Percentiles rank a stretch among this genome's conserved stretches.
phyloP scores from a whole-genome alignment of 1,140 invertebrate species.

The Teleogryllus occipitalis region DNA sequence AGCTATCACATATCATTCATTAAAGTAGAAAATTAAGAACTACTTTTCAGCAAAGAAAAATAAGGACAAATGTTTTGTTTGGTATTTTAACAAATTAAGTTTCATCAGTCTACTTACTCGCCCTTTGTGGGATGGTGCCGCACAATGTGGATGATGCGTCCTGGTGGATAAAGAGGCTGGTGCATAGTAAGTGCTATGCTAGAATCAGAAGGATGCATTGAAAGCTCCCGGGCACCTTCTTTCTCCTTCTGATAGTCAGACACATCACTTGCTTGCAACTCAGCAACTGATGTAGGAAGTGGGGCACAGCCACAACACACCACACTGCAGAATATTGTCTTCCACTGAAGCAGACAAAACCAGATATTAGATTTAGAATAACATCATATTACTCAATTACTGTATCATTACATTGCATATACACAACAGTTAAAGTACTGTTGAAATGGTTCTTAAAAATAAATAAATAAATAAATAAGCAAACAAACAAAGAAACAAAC shows the following conservation, averaged over 20 bases:
- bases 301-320: constrained; percentile 66
- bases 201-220: constrained; percentile 59
- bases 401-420: no score
- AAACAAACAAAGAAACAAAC: no score
- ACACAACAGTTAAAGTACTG: no score
- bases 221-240: constrained; percentile 47
- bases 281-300: constrained; percentile 57
- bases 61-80: no score
- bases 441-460: no score
- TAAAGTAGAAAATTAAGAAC: no score
- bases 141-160: constrained; percentile 82
- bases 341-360: constrained; percentile 56
- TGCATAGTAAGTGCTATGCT: constrained; percentile 68
- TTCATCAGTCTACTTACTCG: constrained; percentile 54
- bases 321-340: constrained; percentile 74
- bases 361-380: no score
- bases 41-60: no score
- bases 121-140: constrained; percentile 75
- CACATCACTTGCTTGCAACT: constrained; percentile 52
- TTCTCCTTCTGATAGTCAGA: constrained; percentile 54
- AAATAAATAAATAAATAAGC: no score
- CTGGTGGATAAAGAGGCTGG: constrained; percentile 78
- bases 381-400: no score
- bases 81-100: background rate
- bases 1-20: no score